A percentile compares a stretch with the other conserved stretches of the same genome.
Conservation (phyloP, 2,797 vertebrate species). For the Aeoliscus strigatus region DNA sequence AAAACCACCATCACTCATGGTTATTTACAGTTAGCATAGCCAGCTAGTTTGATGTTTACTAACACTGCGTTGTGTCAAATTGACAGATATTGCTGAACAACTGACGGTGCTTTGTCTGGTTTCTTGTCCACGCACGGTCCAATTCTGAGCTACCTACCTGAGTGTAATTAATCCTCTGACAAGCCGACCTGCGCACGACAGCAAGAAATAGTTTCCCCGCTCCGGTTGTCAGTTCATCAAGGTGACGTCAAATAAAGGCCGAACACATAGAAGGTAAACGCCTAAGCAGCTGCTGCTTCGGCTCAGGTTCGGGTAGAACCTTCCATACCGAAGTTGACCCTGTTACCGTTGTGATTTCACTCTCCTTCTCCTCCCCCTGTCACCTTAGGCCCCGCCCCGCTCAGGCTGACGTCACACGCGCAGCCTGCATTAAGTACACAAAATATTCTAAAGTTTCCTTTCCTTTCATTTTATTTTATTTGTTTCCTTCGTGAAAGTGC, state of each 20-base stretch:
- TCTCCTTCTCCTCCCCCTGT: too few species aligned
- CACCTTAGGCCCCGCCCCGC: too few species aligned
- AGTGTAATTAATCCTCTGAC: slow-evolving; percentile 64
- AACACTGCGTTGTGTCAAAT: not conserved
- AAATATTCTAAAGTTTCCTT: too few species aligned
- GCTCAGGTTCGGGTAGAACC: slow-evolving; percentile 1
- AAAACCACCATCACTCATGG: slow-evolving; percentile 14
- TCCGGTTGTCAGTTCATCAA: slow-evolving; percentile 34
- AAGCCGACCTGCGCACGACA: slow-evolving; percentile 62
- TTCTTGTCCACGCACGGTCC: too few species aligned
- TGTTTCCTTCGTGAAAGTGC: too few species aligned
- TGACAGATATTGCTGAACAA: rapidly evolving
- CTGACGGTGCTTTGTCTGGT: rapidly evolving
- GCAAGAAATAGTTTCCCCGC: slow-evolving; percentile 26
- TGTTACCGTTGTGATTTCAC: too few species aligned
- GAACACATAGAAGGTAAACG: not conserved
- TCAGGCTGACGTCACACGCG: too few species aligned
- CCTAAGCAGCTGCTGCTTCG: not conserved
- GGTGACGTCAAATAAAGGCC: not conserved
- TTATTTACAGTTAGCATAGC: slow-evolving; percentile 26
- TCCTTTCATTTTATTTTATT: too few species aligned
- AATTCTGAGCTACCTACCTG: slow-evolving; percentile 62
- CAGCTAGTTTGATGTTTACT: slow-evolving; percentile 39
- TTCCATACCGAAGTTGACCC: slow-evolving; percentile 18
- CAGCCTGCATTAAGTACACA: too few species aligned